Conservation (phyloP, 1,140 invertebrate genomes). For the Cyrtorhinus lividipennis region DNA sequence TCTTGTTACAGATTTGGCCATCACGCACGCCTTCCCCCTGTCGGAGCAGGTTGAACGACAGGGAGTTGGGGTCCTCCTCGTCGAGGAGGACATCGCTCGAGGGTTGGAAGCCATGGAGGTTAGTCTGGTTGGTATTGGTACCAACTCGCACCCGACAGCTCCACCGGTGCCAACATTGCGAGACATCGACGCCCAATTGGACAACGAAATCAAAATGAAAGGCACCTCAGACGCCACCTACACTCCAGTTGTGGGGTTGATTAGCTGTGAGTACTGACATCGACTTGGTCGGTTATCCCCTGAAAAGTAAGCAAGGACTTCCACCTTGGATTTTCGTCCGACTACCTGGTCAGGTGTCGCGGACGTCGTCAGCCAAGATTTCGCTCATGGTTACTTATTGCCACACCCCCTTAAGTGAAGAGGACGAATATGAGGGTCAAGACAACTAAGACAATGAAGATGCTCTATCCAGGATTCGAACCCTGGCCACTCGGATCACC, state of each 20-base stretch:
- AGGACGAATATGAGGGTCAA: no score
- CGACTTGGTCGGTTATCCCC: no score
- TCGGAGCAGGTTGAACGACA: conserved; percentile 62
- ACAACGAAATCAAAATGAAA: conserved; percentile 90
- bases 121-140: conserved; percentile 82
- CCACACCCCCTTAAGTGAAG: no score
- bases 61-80: conserved; percentile 49
- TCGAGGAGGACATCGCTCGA: conserved; percentile 66
- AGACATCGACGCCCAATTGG: conserved; percentile 82
- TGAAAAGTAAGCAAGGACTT: no score
- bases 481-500: no score
- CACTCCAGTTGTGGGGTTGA: conserved; percentile 81
- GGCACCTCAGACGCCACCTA: conserved; percentile 77
- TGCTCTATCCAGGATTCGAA: no score
- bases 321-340: no score
- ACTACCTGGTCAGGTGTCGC: no score
- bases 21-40: conserved; percentile 83
- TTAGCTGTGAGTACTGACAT: conserved; percentile 67
- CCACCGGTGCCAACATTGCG: conserved; percentile 74
- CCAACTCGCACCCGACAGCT: conserved; percentile 86
- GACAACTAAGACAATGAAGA: no score
- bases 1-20: conserved; percentile 59
- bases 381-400: no score
- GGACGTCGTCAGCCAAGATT: no score
- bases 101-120: conserved; percentile 66